These are phyloP conservation scores for Drosophila infuscata DNA, from an alignment of 2,888 invertebrate genomes.

Conservation along the genomic window DNA sequence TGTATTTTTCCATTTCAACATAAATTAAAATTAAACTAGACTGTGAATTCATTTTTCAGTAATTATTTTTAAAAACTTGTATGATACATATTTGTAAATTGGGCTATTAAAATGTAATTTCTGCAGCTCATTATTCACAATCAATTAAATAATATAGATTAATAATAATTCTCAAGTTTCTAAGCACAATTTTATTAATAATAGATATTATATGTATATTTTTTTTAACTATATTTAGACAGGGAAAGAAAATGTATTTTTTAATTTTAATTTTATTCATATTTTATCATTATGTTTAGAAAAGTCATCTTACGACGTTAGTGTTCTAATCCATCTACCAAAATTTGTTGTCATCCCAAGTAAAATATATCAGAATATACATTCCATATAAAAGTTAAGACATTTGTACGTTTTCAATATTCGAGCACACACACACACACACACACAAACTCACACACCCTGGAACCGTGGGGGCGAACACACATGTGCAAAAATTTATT, in stretches of 20 bases:
- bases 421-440: conserved; percentile 13
- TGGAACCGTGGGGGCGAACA: conserved; percentile 20
- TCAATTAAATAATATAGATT: background rate
- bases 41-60: background rate
- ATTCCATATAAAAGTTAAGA: conserved; percentile 54
- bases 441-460: conserved; percentile 2
- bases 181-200: fast-evolving
- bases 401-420: conserved; percentile 68
- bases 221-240: background rate
- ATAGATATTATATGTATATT: too few species aligned
- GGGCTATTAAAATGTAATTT: background rate
- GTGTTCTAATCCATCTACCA: background rate
- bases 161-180: background rate
- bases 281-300: background rate
- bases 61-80: background rate
- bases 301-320: background rate
- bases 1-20: background rate
- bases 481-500: conserved; percentile 69
- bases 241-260: too few species aligned
- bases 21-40: conserved; percentile 1
- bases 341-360: background rate
- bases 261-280: background rate
- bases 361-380: background rate
- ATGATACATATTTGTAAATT: background rate
- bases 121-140: too few species aligned